Evolutionary conservation across 1,140 invertebrate species (phyloP).

Genomic region (Mylabris phalerata): DNA sequence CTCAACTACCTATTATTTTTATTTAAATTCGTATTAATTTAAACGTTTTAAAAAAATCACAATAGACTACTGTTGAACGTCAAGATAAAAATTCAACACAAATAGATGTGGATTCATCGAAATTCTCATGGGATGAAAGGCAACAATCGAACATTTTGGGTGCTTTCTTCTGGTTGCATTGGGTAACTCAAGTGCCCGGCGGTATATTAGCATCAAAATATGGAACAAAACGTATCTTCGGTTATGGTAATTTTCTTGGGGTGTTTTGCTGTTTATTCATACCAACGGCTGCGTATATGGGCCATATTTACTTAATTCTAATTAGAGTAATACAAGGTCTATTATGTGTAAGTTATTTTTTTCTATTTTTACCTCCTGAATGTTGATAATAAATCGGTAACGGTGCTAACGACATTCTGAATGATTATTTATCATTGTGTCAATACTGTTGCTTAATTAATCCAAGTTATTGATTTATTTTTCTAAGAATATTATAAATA

Average conservation of each 20-base stretch:
- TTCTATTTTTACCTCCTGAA: too few relatives aligned
- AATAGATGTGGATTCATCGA: conserved; percentile 6
- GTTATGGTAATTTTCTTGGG: conserved; percentile 58
- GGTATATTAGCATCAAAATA: conserved; percentile 62
- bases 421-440: too few relatives aligned
- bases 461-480: too few relatives aligned
- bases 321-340: conserved; percentile 66
- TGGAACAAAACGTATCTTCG: conserved; percentile 66
- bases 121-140: conserved; percentile 61
- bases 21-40: too few relatives aligned
- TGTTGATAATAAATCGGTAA: too few relatives aligned
- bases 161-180: conserved; percentile 69
- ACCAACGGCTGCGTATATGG: conserved; percentile 55
- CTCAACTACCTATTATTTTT: too few relatives aligned
- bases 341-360: conserved; percentile 54
- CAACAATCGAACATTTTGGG: conserved; percentile 63
- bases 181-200: conserved; percentile 66
- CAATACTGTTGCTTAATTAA: too few relatives aligned
- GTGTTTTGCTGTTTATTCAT: conserved; percentile 64
- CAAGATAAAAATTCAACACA: too few relatives aligned
- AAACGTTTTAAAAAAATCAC: too few relatives aligned
- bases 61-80: too few relatives aligned
- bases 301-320: conserved; percentile 53
- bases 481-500: too few relatives aligned
- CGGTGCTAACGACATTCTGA: too few relatives aligned